phyloP scores from a whole-genome alignment of 2,888 invertebrate genomes.

The Dysmachus trigonus region DNA sequence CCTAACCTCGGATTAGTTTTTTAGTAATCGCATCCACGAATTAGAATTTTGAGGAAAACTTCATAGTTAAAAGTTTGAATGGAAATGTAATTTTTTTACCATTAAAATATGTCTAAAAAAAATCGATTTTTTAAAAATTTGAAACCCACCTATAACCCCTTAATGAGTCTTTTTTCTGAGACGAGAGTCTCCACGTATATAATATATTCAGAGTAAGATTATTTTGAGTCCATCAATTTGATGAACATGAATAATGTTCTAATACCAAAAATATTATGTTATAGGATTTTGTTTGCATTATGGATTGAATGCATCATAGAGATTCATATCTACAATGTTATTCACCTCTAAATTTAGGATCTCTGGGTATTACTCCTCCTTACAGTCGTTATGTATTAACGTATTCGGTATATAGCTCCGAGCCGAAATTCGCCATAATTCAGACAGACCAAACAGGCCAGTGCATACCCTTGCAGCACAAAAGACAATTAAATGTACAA shows the following conservation, averaged over 20 bases:
- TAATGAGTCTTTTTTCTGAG: too few species aligned
- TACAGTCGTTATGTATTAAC: neutral
- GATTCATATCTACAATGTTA: neutral
- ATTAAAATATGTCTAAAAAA: too few species aligned
- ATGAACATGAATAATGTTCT: neutral
- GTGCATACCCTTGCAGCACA: neutral
- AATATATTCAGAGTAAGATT: neutral
- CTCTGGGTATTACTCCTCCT: neutral
- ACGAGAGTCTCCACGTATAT: neutral
- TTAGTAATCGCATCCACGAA: too few species aligned
- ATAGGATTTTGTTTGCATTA: too few species aligned
- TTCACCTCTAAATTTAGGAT: neutral
- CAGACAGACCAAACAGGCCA: neutral
- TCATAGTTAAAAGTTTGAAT: too few species aligned
- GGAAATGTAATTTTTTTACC: too few species aligned
- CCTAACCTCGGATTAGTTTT: too few species aligned
- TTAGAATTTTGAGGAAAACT: too few species aligned
- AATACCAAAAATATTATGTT: neutral
- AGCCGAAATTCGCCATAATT: neutral
- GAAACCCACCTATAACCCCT: too few species aligned
- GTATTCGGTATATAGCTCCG: neutral
- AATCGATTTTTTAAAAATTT: too few species aligned
- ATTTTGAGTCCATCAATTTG: neutral
- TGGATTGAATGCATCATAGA: neutral
- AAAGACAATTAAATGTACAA: constrained; percentile 26